Evolutionary conservation across 2,888 invertebrate genomes (phyloP), one percentile per base, ranked within the genome.

Genomic region (Danaus chrysippus): DNA sequence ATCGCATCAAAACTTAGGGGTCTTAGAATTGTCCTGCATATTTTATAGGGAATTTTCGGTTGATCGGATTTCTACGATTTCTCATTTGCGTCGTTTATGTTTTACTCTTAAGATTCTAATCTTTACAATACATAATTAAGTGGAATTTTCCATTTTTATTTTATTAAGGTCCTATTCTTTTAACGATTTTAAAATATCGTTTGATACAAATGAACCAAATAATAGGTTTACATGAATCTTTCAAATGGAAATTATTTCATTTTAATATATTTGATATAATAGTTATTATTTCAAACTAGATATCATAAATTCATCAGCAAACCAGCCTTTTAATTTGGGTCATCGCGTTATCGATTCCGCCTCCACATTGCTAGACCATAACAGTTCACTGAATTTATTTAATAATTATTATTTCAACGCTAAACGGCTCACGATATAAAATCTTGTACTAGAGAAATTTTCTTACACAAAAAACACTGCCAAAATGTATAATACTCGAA

Each of bases 1-100:
- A 77, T 73, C 72, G 69, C 69, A 71, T 65, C 69, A 66, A 49
- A 68, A 71, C 68, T 70, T 71, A 69, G 71, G 68, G 71, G 71
- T 69, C 70, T 73, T 72, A 72, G 72, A 57, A 19, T 43, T 64
- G 60, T 67, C 55, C 43, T 67, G 61, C 46, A 67, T 65, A 63
- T 65, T 67, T 61, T 58, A 67, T 62, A 65, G 60, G 62, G 65
- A 49, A 41, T 60, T 56, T 58, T 42, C 43, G 23, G 13, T 56
- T 49, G 59, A 19, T 65, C 23, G 54, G 55, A 65, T 62, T 65
- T 58, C 23, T 23, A 44, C 56, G 46, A 62, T 62, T 59, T 15
- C 13, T 12, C 15, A 11, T 17, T 49, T 49, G 17, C 17, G 17
- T 17, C 17, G 12, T 43, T 43, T 43, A 11, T 43, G 23, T 43